Evolutionary conservation across 2,113 vertebrate species (phyloP), one percentile per base, ranked within the genome.

Genomic region (Trinectes maculatus): DNA sequence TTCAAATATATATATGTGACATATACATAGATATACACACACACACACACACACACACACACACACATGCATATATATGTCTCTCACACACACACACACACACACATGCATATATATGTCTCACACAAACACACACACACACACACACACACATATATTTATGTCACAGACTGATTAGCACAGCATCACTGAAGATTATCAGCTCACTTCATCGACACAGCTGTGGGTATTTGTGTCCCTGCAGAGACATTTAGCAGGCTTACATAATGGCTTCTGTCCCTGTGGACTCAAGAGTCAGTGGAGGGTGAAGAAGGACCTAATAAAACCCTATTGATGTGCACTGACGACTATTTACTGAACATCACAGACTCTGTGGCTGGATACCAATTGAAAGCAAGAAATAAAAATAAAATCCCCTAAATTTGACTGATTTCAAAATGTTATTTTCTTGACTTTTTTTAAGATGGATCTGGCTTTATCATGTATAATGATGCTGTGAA

Each of bases 271-370:
- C 60, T 71, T 51, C 57, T 79, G 66, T 82, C 84, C 60, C 78
- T 49, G 67, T 79, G 58, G 66, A 66, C 54, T 31, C 44, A 26
- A n/a, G 56, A 80, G 65, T 58, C 68, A 85, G 79, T 80, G 79
- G 68, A 88, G 84, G 68, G 68, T 82, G 71, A 88, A 80, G 68
- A 15, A 76, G 57, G 61, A 76, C 59, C 83, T 85, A 83, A 85
- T 85, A 73, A 85, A 52, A 42, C n/a, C 56, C 71, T 77, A 52
- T 79, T 82, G 68, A 82, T 79, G 82, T 68, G 65, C 61, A 76
- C 53, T 52, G 67, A 60, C 61, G 74, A 60, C 48, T 54, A 40
- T 53, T 44, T 63, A 22, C 59, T 73, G 43, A 74, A 64, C 58
- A 63, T 25, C 40, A 55, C 34, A 46, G 39, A 61, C 65, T 60